Percentiles rank a stretch among this genome's conserved stretches.
These are phyloP conservation scores for Callorhinus ursinus DNA, from an alignment of 2,113 vertebrate species.

Conservation along the genomic window DNA sequence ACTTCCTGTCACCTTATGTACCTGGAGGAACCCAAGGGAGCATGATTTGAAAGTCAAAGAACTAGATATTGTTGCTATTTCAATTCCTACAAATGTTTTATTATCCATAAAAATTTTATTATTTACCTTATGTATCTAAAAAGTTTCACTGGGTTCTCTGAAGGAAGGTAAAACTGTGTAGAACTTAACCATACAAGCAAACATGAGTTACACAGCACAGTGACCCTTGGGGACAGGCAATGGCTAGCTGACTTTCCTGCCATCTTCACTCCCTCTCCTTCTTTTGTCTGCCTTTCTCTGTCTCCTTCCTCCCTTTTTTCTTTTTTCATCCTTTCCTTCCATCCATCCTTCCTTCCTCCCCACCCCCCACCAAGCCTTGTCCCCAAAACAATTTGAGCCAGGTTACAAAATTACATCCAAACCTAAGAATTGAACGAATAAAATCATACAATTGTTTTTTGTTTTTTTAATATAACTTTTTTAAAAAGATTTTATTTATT, in stretches of 20 bases:
- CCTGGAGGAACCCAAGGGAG: neutral
- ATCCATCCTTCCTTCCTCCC: neutral
- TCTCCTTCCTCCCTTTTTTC: neutral
- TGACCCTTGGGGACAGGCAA: neutral
- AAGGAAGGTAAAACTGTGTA: neutral
- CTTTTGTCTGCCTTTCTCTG: neutral
- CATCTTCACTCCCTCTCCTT: neutral
- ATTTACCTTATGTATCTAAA: neutral
- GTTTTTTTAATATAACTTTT: neutral
- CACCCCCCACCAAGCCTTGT: neutral
- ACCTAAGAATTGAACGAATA: neutral
- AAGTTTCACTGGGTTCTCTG: neutral
- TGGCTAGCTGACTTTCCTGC: neutral
- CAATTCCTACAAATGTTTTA: neutral
- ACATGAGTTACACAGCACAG: neutral
- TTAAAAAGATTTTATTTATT: neutral
- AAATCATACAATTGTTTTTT: neutral
- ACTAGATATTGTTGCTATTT: neutral
- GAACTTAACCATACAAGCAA: neutral
- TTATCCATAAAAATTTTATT: neutral
- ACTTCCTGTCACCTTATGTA: neutral
- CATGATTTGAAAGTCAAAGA: neutral
- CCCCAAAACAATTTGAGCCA: neutral
- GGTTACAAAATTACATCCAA: neutral
- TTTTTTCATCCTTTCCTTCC: neutral